A percentile compares a stretch with the other conserved stretches of the same genome.
phyloP scores from a whole-genome alignment of 2,888 invertebrate genomes.

The Lacanobia oleracea region DNA sequence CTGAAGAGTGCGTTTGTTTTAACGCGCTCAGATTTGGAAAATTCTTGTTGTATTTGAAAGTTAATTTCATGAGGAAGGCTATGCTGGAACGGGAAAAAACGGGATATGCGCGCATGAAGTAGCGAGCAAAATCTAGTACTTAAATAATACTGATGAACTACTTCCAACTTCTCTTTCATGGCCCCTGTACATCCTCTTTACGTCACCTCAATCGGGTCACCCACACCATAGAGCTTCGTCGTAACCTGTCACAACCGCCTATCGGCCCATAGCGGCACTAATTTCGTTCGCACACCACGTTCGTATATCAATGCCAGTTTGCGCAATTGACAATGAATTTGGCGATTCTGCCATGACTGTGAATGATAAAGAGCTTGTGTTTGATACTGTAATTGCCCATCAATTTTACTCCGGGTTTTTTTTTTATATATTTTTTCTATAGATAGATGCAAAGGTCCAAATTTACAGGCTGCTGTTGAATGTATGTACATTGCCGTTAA shows the following conservation, averaged over 20 bases:
- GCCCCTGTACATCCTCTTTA: neutral
- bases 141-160: too few species aligned
- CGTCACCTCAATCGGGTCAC: neutral
- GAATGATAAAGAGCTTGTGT: slow-evolving; percentile 21
- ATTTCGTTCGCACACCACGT: slow-evolving; percentile 40
- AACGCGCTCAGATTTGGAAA: too few species aligned
- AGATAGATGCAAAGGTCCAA: too few species aligned
- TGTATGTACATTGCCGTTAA: too few species aligned
- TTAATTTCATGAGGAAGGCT: too few species aligned
- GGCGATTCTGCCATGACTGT: slow-evolving; percentile 39
- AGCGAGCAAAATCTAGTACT: too few species aligned
- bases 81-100: too few species aligned
- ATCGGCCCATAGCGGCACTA: neutral
- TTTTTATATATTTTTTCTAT: too few species aligned
- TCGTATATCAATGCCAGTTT: slow-evolving; percentile 39
- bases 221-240: neutral
- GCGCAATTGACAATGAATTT: slow-evolving; percentile 52
- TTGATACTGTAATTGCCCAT: neutral
- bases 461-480: neutral
- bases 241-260: slow-evolving; percentile 31
- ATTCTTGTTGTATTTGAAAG: too few species aligned
- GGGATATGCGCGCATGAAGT: too few species aligned
- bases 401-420: neutral
- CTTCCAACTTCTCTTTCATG: too few species aligned
- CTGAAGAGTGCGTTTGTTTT: too few species aligned